phyloP scores from a whole-genome alignment of 2,113 vertebrate species.

The Campylomormyrus numenius region DNA sequence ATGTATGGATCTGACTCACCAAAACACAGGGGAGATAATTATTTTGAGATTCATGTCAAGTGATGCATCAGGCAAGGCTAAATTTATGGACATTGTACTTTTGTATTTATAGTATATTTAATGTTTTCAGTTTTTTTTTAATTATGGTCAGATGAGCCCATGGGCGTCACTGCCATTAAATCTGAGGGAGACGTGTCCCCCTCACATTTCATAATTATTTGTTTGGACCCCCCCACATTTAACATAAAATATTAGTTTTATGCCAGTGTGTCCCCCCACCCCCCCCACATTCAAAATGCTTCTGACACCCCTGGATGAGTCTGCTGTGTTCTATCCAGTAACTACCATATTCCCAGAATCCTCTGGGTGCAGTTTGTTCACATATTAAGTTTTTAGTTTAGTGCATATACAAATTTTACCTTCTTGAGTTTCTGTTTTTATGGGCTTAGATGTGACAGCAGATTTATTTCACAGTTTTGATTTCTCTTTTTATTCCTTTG shows the following conservation, averaged over 20 bases:
- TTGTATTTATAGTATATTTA: background rate
- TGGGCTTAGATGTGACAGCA: background rate
- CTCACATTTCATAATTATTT: too few species aligned
- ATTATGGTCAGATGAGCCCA: background rate
- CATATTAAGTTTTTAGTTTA: background rate
- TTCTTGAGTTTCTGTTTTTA: background rate
- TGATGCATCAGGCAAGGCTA: background rate
- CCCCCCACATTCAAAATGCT: too few species aligned
- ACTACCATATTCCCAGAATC: background rate
- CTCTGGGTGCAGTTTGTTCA: background rate
- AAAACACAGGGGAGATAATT: background rate
- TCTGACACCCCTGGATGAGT: background rate
- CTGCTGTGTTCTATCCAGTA: background rate
- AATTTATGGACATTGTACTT: background rate
- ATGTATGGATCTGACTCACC: background rate
- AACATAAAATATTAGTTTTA: too few species aligned
- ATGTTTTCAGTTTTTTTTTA: background rate
- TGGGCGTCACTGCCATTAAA: too few species aligned
- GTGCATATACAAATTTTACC: background rate
- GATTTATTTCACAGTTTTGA: background rate
- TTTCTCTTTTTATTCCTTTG: background rate
- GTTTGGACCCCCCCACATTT: too few species aligned
- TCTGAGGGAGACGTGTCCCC: too few species aligned
- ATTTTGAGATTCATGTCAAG: background rate
- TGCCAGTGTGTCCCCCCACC: too few species aligned